Evolutionary conservation across 2,797 vertebrate species (phyloP).

Genomic region (Pangasius mekongensis): DNA sequence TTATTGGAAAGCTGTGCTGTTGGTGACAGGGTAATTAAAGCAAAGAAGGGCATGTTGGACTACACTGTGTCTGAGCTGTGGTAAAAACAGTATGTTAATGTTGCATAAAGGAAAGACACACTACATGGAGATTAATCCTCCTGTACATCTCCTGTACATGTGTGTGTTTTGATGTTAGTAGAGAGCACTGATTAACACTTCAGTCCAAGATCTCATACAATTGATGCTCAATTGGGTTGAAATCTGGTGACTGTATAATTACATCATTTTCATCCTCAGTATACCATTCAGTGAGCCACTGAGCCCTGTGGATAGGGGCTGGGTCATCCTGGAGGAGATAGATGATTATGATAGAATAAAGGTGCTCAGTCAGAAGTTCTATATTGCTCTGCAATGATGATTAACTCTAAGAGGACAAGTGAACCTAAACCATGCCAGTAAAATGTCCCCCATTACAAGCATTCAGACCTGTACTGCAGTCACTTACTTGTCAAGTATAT

Average conservation of each 20-base stretch:
- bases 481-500: not conserved
- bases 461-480: not conserved
- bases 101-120: conserved; percentile 14
- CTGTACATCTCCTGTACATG: too few species aligned
- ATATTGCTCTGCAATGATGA: not conserved
- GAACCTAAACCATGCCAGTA: not conserved
- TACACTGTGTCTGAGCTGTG: conserved; percentile 9
- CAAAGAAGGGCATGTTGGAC: conserved; percentile 37
- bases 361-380: not conserved
- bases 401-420: not conserved
- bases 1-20: conserved; percentile 54
- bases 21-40: conserved; percentile 62
- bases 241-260: not conserved
- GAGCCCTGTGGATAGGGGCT: not conserved
- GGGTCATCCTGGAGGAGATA: not conserved
- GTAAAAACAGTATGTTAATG: conserved; percentile 30
- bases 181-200: not conserved
- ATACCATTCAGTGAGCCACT: not conserved
- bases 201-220: not conserved
- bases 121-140: not conserved
- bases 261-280: not conserved
- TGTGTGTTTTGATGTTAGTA: not conserved
- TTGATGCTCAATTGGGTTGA: not conserved
- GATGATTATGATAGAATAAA: not conserved
- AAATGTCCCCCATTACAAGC: not conserved